Conservation (phyloP, 2,888 invertebrate genomes). For the Lasioglossum oenotherae region DNA sequence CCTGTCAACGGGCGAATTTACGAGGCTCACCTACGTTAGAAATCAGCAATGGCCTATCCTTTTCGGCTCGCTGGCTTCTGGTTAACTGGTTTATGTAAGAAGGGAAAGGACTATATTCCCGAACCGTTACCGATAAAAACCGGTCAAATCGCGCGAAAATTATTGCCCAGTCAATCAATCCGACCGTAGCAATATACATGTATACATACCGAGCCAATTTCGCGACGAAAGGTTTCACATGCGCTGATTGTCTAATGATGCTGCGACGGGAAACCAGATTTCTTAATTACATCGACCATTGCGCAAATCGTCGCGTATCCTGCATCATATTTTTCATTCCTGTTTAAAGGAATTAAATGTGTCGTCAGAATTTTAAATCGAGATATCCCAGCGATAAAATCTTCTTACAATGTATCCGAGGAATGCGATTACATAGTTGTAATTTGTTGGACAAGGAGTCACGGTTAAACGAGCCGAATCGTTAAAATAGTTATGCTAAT, state of each 20-base stretch:
- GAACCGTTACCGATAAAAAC: slow-evolving; percentile 30
- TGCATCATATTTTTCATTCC: neutral
- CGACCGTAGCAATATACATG: neutral
- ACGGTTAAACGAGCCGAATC: neutral
- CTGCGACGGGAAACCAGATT: neutral
- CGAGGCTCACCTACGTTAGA: slow-evolving; percentile 63
- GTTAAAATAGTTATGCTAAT: neutral
- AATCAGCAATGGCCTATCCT: slow-evolving; percentile 67
- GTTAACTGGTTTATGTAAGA: slow-evolving; percentile 58
- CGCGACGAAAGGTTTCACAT: slow-evolving; percentile 40
- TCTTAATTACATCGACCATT: neutral
- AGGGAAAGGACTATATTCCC: slow-evolving; percentile 53
- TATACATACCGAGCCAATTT: slow-evolving; percentile 18
- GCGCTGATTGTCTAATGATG: slow-evolving; percentile 23
- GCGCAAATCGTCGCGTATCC: neutral
- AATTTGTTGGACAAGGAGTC: neutral
- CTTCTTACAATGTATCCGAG: neutral
- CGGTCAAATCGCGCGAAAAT: slow-evolving; percentile 52
- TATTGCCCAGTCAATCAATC: slow-evolving; percentile 49
- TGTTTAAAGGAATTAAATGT: neutral
- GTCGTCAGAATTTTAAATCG: neutral
- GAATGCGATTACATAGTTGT: neutral
- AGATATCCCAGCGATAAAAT: neutral
- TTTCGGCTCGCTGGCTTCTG: slow-evolving; percentile 63
- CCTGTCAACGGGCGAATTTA: slow-evolving; percentile 74